Conservation (phyloP, 2,888 invertebrate species). For the Athripsodes cinereus region DNA sequence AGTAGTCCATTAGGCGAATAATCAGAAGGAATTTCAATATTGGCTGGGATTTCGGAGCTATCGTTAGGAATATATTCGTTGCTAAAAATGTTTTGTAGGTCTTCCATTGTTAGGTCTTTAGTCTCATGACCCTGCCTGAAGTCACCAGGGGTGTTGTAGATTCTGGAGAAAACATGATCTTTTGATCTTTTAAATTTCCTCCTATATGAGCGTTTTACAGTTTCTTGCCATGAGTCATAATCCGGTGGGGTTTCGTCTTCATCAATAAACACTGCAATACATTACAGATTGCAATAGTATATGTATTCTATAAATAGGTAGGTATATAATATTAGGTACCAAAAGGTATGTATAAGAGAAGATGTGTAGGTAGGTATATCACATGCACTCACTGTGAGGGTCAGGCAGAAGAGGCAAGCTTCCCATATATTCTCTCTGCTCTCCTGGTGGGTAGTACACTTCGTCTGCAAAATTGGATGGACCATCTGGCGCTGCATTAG, state of each 20-base stretch:
- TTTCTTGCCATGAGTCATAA: constrained; percentile 15
- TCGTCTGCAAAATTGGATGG: constrained; percentile 75
- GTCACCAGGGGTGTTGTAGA: constrained; percentile 37
- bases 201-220: constrained; percentile 11
- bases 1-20: constrained; percentile 19
- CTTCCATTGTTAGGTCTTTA: constrained; percentile 27
- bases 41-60: no score
- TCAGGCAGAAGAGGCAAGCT: constrained; percentile 16
- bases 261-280: constrained; percentile 16
- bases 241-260: constrained; percentile 7
- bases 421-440: constrained; percentile 36
- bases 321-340: background rate
- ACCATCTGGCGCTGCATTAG: constrained; percentile 39
- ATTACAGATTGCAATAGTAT: background rate
- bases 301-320: no score
- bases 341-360: background rate
- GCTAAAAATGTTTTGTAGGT: constrained; percentile 9
- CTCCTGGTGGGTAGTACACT: constrained; percentile 66
- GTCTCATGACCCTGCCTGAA: constrained; percentile 35
- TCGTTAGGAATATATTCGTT: constrained; percentile 4
- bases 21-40: no score
- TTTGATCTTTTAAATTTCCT: constrained; percentile 15
- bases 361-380: background rate
- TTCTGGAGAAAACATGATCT: constrained; percentile 26
- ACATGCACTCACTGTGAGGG: constrained; percentile 36